phyloP scores from a whole-genome alignment of 2,888 invertebrate species.

The Baronia brevicornis region DNA sequence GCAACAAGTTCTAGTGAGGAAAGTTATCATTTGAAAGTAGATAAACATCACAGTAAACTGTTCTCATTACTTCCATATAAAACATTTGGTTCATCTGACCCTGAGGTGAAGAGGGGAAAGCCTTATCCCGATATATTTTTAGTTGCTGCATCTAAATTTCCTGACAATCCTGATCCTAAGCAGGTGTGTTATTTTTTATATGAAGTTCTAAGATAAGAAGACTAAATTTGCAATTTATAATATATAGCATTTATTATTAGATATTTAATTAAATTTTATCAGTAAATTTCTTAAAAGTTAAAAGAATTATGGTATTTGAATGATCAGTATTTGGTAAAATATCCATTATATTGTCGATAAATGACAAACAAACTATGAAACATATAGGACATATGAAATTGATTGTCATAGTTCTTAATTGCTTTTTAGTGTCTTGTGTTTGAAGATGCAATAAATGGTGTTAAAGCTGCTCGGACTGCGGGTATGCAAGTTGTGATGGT shows the following conservation, averaged over 20 bases:
- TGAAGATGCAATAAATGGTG: constrained; percentile 94
- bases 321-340: too few relatives aligned
- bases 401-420: constrained; percentile 2
- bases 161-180: constrained; percentile 76
- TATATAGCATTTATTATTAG: too few relatives aligned
- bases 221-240: too few relatives aligned
- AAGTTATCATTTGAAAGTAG: constrained; percentile 82
- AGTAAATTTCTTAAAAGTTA: too few relatives aligned
- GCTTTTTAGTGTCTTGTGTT: constrained; percentile 84
- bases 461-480: constrained; percentile 83
- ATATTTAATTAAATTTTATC: too few relatives aligned
- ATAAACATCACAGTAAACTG: constrained; percentile 78
- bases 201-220: too few relatives aligned
- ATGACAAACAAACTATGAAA: background rate
- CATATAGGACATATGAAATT: background rate
- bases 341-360: too few relatives aligned
- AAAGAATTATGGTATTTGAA: too few relatives aligned
- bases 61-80: constrained; percentile 82
- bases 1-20: constrained; percentile 89
- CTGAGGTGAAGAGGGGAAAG: constrained; percentile 89
- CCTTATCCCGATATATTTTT: constrained; percentile 92
- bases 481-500: constrained; percentile 93
- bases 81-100: constrained; percentile 88
- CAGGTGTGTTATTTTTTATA: constrained; percentile 42
- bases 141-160: constrained; percentile 83